Evolutionary conservation across 1,140 invertebrate genomes (phyloP).

Genomic region (Pseudobourletiella spinata): DNA sequence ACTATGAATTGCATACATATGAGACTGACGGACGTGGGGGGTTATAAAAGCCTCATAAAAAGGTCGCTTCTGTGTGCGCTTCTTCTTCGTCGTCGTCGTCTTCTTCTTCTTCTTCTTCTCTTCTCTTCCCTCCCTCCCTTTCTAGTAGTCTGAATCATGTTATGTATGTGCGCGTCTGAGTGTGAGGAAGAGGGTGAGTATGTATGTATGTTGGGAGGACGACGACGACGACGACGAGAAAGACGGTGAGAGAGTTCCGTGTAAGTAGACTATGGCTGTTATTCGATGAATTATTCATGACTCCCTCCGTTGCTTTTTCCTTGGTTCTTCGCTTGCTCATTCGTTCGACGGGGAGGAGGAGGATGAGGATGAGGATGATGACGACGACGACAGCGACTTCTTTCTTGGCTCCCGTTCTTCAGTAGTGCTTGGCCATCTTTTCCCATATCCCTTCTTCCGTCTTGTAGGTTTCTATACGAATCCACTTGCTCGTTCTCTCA

Average conservation of each 20-base stretch:
- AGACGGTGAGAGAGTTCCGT: background rate
- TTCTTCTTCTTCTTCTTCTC: background rate
- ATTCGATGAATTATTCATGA: conserved; percentile 33
- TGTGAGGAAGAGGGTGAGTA: too few relatives aligned
- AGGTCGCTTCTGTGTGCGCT: conserved; percentile 31
- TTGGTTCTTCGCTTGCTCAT: conserved; percentile 2
- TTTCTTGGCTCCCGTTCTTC: background rate
- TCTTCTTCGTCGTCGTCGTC: background rate
- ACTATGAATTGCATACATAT: background rate
- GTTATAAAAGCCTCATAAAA: conserved; percentile 34
- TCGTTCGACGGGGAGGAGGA: too few relatives aligned
- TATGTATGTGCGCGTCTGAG: too few relatives aligned
- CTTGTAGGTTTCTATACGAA: too few relatives aligned
- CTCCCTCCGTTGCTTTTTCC: conserved; percentile 1
- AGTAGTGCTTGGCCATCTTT: conserved; percentile 2
- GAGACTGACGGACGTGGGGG: conserved; percentile 1
- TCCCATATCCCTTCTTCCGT: background rate
- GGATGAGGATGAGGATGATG: too few relatives aligned
- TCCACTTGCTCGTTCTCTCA: too few relatives aligned
- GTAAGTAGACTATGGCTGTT: conserved; percentile 8
- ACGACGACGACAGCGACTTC: too few relatives aligned
- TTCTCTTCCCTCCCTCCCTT: too few relatives aligned
- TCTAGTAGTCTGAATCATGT: too few relatives aligned
- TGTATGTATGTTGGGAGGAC: too few relatives aligned
- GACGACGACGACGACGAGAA: too few relatives aligned